These are phyloP conservation scores for Thalassaphorura encarpata DNA, from an alignment of 1,140 invertebrate genomes.

Conservation along the genomic window DNA sequence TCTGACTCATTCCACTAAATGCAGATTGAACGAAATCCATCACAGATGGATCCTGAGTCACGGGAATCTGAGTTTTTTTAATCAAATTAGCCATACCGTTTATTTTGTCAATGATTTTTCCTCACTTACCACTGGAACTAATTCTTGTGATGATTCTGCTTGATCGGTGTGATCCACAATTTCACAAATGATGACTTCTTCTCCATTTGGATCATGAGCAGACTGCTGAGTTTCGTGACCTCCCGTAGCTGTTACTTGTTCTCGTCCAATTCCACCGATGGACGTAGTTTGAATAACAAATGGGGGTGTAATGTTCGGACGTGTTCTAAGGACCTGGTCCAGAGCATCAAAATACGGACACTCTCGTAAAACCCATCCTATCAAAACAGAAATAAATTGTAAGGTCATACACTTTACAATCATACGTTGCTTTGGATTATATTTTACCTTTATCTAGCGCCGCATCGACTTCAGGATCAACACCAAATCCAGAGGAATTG, in stretches of 20 bases:
- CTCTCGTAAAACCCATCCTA: not conserved
- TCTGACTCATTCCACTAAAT: not conserved
- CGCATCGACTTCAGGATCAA: conserved; percentile 11
- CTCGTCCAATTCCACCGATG: not conserved
- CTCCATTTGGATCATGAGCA: not conserved
- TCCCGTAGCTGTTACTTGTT: not conserved
- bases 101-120: too few species aligned
- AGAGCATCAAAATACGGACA: conserved; percentile 1
- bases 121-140: not conserved
- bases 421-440: not conserved
- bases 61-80: too few species aligned
- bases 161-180: not conserved
- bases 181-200: not conserved
- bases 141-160: too few species aligned
- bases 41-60: not conserved
- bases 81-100: too few species aligned
- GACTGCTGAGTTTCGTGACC: not conserved
- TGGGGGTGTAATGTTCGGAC: not conserved
- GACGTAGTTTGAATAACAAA: not conserved
- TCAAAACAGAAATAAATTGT: not conserved
- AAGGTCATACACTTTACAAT: not conserved
- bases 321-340: not conserved
- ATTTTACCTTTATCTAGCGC: conserved; percentile 1
- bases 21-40: not conserved
- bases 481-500: conserved; percentile 12